phyloP scores from a whole-genome alignment of 1,140 invertebrate genomes.

The Lasioglossum albipes region DNA sequence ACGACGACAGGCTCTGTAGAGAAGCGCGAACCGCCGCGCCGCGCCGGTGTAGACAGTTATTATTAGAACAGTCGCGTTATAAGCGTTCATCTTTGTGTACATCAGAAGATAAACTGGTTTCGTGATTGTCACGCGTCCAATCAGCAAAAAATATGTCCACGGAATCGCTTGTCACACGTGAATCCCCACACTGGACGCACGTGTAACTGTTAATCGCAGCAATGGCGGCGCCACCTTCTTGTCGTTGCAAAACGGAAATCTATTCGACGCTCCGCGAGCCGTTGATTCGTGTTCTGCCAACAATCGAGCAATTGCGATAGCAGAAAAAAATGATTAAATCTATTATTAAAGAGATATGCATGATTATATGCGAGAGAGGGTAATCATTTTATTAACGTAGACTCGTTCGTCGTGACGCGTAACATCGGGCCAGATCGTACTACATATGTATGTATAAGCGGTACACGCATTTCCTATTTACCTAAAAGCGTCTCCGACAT shows the following conservation, averaged over 20 bases:
- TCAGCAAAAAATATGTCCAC: background rate
- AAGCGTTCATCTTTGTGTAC: constrained; percentile 40
- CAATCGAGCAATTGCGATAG: too few relatives aligned
- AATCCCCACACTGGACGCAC: background rate
- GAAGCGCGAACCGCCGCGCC: background rate
- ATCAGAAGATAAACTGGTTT: constrained; percentile 41
- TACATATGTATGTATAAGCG: too few relatives aligned
- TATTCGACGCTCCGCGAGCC: background rate
- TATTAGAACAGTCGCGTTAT: constrained; percentile 47
- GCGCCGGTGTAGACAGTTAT: constrained; percentile 37
- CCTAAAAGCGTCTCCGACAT: too few relatives aligned
- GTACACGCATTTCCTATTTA: too few relatives aligned
- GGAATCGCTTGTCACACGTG: background rate
- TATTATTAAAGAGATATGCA: too few relatives aligned
- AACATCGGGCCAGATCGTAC: too few relatives aligned
- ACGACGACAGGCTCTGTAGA: background rate
- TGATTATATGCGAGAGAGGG: too few relatives aligned
- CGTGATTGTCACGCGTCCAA: background rate
- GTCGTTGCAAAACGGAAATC: background rate
- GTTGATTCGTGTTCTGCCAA: too few relatives aligned
- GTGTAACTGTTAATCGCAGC: background rate
- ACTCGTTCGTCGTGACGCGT: too few relatives aligned
- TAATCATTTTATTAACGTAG: too few relatives aligned
- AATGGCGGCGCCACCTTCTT: background rate
- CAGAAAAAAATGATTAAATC: too few relatives aligned